phyloP scores from a whole-genome alignment of 2,113 vertebrate genomes.

The Pipra filicauda region DNA sequence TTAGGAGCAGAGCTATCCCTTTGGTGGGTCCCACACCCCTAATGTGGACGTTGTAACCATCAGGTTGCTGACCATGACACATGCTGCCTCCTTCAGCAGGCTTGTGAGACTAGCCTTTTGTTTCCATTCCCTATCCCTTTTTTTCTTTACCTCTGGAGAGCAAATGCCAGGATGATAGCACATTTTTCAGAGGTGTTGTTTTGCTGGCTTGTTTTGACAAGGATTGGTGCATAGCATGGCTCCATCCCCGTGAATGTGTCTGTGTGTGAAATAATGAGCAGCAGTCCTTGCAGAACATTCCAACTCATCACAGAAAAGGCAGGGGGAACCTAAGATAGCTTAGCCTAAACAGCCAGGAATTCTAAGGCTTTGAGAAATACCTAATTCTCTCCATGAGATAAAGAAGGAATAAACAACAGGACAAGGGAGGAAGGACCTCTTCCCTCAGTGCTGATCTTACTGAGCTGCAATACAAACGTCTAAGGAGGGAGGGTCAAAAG shows the following conservation, averaged over 20 bases:
- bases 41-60: accelerated
- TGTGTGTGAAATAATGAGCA: background rate
- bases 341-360: background rate
- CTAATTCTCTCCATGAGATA: background rate
- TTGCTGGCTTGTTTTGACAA: constrained; percentile 8
- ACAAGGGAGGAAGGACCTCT: background rate
- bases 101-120: background rate
- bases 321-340: background rate
- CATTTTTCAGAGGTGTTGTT: constrained; percentile 15
- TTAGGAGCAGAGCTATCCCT: background rate
- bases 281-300: background rate
- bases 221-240: background rate
- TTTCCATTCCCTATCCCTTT: background rate
- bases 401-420: background rate
- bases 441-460: background rate
- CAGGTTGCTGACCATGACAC: accelerated
- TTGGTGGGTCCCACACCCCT: background rate
- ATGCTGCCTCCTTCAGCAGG: background rate
- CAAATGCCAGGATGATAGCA: constrained; percentile 7
- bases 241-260: background rate
- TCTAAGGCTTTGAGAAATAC: background rate
- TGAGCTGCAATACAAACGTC: background rate
- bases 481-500: background rate
- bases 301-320: background rate
- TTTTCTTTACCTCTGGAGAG: background rate